phyloP scores from a whole-genome alignment of 2,113 vertebrate species.

The Suricata suricatta region DNA sequence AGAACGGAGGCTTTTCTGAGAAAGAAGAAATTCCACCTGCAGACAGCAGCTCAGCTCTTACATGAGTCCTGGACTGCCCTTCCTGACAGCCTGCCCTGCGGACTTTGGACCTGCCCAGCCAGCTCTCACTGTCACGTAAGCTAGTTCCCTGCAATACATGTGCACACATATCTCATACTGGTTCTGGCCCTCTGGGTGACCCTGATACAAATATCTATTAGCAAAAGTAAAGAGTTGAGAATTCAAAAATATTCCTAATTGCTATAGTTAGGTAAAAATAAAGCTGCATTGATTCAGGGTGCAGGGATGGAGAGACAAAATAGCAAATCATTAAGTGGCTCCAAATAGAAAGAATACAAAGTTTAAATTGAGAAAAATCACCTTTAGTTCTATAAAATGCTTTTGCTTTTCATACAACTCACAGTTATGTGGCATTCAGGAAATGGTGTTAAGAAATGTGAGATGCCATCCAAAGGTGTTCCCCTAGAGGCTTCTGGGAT shows the following conservation, averaged over 20 bases:
- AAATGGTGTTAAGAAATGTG: constrained; percentile 40
- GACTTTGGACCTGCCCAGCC: background rate
- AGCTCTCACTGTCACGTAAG: background rate
- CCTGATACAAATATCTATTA: background rate
- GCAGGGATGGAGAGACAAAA: background rate
- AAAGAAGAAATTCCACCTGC: background rate
- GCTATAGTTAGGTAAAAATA: background rate
- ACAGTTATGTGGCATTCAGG: background rate
- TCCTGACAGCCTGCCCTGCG: background rate
- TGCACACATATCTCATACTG: background rate
- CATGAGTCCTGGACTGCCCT: background rate
- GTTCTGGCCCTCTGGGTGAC: background rate
- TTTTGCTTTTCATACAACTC: background rate
- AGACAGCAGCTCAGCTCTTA: background rate
- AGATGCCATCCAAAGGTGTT: background rate
- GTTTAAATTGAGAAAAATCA: background rate
- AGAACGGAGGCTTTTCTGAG: background rate
- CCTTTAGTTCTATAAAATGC: background rate
- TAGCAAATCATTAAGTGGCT: background rate
- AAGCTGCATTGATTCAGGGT: background rate
- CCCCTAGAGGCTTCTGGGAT: background rate
- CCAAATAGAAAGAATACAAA: background rate
- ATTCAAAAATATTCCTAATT: background rate
- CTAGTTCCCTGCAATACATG: background rate
- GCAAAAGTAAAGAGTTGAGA: background rate